phyloP scores from a whole-genome alignment of 2,797 vertebrate species.

The Muscicapa comitata region DNA sequence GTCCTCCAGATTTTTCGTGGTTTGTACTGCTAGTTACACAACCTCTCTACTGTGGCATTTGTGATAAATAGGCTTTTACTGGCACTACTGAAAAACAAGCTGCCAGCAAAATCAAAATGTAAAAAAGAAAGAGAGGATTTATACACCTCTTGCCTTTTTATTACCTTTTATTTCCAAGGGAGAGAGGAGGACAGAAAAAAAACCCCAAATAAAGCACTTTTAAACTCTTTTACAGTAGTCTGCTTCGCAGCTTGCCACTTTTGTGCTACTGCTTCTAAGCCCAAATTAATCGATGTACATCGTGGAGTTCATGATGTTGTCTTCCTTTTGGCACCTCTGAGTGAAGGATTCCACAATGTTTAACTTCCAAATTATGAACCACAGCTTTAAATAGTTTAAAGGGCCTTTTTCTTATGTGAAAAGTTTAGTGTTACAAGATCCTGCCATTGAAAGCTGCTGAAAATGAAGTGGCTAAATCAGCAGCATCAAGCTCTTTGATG shows the following conservation, averaged over 20 bases:
- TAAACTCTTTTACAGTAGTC: not conserved
- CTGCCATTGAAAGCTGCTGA: not conserved
- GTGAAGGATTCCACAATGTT: not conserved
- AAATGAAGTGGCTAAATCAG: slow-evolving; percentile 34
- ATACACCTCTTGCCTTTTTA: not conserved
- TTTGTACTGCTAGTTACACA: not conserved
- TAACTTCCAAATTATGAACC: not conserved
- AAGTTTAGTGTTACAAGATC: slow-evolving; percentile 1
- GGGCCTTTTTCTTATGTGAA: not conserved
- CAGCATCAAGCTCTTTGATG: not conserved
- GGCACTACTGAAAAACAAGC: not conserved
- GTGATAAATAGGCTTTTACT: not conserved
- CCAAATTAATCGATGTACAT: not conserved
- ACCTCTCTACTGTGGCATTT: not conserved
- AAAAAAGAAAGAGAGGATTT: not conserved
- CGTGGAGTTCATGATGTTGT: not conserved
- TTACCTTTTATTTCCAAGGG: slow-evolving; percentile 4
- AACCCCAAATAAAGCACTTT: not conserved
- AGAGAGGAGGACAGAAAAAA: not conserved
- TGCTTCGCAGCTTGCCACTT: slow-evolving; percentile 13
- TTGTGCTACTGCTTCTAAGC: slow-evolving; percentile 38
- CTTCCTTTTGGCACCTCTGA: not conserved
- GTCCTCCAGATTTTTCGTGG: not conserved
- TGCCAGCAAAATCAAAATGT: slow-evolving; percentile 20
- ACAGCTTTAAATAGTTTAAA: slow-evolving; percentile 2